Conservation (phyloP, 2,797 vertebrate genomes). For the Lutra lutra region DNA sequence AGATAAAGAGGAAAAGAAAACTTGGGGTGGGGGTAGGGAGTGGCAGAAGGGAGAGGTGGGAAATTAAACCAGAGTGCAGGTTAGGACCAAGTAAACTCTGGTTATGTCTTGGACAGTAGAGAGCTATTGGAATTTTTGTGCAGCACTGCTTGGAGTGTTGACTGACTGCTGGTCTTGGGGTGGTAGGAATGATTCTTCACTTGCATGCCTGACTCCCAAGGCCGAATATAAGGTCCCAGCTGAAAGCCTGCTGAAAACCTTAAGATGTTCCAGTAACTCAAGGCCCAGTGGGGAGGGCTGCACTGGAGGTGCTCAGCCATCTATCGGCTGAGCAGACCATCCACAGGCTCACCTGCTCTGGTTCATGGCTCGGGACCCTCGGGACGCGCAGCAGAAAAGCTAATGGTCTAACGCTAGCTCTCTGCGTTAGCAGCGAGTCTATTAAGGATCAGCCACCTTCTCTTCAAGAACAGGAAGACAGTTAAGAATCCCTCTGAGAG, state of each 20-base stretch:
- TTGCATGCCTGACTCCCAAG: neutral
- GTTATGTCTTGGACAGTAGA: neutral
- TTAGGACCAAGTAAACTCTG: neutral
- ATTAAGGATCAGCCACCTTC: neutral
- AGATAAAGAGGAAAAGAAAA: neutral
- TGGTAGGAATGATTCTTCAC: neutral
- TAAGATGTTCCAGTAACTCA: neutral
- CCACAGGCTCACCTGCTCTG: too few species aligned
- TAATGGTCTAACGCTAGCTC: neutral
- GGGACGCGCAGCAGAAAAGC: neutral
- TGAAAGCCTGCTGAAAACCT: neutral
- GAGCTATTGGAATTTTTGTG: neutral
- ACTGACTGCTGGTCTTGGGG: neutral
- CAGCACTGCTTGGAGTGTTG: neutral
- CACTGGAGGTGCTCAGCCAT: neutral
- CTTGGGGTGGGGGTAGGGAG: neutral
- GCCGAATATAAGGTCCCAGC: neutral
- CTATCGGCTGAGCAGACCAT: neutral
- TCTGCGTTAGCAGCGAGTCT: neutral
- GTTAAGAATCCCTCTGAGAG: neutral
- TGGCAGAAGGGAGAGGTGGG: neutral
- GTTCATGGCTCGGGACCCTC: neutral
- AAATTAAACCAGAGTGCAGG: neutral
- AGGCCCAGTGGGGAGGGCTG: neutral
- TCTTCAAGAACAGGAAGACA: neutral